These are phyloP conservation scores for Carollia perspicillata DNA, from an alignment of 2,113 vertebrate genomes.

Conservation along the genomic window DNA sequence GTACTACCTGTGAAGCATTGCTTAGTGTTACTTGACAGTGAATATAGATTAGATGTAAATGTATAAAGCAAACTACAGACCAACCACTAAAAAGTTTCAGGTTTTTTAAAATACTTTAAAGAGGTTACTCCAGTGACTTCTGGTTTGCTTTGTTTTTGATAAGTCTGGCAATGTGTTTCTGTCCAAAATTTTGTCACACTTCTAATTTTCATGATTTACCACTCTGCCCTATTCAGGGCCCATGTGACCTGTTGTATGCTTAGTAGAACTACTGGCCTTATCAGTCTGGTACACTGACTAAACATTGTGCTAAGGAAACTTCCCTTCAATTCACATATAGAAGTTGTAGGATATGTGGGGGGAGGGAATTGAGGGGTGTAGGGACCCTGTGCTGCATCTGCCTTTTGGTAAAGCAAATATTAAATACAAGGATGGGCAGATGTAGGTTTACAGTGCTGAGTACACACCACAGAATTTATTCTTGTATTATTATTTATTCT, in stretches of 20 bases:
- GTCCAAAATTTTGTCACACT: background rate
- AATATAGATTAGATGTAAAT: background rate
- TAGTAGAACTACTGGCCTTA: background rate
- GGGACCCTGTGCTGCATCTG: background rate
- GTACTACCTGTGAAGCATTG: background rate
- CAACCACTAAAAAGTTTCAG: background rate
- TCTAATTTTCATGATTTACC: background rate
- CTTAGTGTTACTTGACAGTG: background rate
- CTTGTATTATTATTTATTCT: background rate
- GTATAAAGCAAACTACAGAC: background rate
- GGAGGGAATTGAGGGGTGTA: background rate
- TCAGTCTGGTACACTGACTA: background rate
- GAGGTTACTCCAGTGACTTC: background rate
- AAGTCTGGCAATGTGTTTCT: background rate
- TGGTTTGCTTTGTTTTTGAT: background rate
- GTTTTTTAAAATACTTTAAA: slow-evolving; percentile 1
- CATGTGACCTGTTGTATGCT: background rate
- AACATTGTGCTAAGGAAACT: background rate
- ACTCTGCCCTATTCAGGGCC: background rate
- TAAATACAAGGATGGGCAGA: background rate
- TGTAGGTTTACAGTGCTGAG: background rate
- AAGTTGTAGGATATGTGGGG: background rate
- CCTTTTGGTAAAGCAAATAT: background rate
- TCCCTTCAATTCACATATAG: background rate
- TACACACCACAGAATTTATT: background rate